phyloP scores from a whole-genome alignment of 2,888 invertebrate species.

The Phortica okadai region DNA sequence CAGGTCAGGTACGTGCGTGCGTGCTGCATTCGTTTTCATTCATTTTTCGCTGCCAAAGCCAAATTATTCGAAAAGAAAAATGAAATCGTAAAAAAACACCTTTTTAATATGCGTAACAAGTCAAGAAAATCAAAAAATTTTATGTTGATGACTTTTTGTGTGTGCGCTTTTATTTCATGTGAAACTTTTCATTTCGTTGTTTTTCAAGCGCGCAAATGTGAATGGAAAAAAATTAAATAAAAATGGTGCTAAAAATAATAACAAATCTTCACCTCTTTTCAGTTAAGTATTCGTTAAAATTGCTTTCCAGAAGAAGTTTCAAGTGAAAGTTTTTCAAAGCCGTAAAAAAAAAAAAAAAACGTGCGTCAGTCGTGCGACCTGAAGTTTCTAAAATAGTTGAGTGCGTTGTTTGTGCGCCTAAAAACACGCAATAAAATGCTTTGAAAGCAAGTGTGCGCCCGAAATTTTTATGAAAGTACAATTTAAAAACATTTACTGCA shows the following conservation, averaged over 20 bases:
- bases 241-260: neutral
- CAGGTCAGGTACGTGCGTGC: neutral
- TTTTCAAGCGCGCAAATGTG: neutral
- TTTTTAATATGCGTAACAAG: conserved; percentile 69
- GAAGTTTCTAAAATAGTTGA: no score
- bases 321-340: no score
- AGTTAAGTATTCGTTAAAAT: no score
- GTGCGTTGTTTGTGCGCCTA: no score
- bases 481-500: no score
- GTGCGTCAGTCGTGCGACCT: no score
- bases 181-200: conserved; percentile 21
- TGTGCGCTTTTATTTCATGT: conserved; percentile 23
- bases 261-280: no score
- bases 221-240: neutral
- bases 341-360: no score
- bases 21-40: neutral
- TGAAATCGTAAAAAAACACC: conserved; percentile 22
- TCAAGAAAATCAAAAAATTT: conserved; percentile 65
- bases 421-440: no score
- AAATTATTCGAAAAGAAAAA: neutral
- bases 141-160: conserved; percentile 57
- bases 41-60: neutral
- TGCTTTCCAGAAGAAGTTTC: no score
- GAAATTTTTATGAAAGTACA: no score
- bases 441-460: no score